Evolutionary conservation across 2,888 invertebrate species (phyloP).

Genomic region (Beris morrisii): DNA sequence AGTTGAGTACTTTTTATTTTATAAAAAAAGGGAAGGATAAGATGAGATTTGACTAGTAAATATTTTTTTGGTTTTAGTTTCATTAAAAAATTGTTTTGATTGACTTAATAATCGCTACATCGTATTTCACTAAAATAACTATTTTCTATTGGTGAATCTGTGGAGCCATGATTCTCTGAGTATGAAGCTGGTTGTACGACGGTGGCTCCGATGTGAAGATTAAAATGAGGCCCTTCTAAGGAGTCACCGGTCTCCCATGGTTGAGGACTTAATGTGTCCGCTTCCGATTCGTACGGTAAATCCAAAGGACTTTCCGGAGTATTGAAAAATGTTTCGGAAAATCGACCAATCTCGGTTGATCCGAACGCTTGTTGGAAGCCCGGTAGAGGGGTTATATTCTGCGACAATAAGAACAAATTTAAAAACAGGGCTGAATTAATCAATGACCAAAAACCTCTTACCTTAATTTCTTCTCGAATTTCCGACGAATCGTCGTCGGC

Average conservation of each 20-base stretch:
- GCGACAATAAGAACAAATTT: not conserved
- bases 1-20: too few species aligned
- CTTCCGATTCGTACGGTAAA: conserved; percentile 43
- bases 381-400: conserved; percentile 63
- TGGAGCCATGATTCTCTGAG: conserved; percentile 39
- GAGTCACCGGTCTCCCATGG: conserved; percentile 45
- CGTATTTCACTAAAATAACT: conserved; percentile 43
- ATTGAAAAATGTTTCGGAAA: conserved; percentile 67
- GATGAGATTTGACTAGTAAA: too few species aligned
- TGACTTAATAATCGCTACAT: conserved; percentile 43
- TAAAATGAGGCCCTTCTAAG: conserved; percentile 44
- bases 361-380: conserved; percentile 86
- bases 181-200: conserved; percentile 41
- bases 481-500: conserved; percentile 35
- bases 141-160: conserved; percentile 40
- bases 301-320: conserved; percentile 48
- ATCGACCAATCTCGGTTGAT: conserved; percentile 83
- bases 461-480: conserved; percentile 49
- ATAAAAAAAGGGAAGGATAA: conserved; percentile 2
- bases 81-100: not conserved
- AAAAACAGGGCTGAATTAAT: not conserved
- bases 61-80: too few species aligned
- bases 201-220: conserved; percentile 44
- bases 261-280: conserved; percentile 44
- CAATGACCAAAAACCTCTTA: conserved; percentile 32